These are phyloP conservation scores for Rutilus rutilus DNA, from an alignment of 2,113 vertebrate genomes.

Conservation along the genomic window DNA sequence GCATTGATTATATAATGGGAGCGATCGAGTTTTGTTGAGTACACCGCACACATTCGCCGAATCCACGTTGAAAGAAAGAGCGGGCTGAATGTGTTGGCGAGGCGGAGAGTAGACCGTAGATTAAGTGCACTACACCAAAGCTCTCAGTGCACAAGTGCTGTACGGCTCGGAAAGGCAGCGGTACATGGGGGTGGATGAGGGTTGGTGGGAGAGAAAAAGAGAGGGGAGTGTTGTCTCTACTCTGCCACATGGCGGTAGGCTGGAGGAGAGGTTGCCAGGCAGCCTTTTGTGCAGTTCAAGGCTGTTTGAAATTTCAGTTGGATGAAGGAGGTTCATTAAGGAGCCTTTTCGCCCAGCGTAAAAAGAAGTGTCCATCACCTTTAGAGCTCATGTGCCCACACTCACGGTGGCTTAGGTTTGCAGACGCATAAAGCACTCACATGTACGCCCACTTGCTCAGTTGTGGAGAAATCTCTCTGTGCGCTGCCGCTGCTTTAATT, in stretches of 20 bases:
- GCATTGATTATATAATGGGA: conserved; percentile 26
- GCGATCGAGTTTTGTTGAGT: background rate
- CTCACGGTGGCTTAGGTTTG: conserved; percentile 30
- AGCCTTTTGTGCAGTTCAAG: conserved; percentile 66
- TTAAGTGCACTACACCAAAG: conserved; percentile 27
- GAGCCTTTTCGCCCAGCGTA: conserved; percentile 43
- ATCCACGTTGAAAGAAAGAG: background rate
- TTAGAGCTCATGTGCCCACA: conserved; percentile 41
- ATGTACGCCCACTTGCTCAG: conserved; percentile 21
- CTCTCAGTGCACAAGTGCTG: conserved; percentile 16
- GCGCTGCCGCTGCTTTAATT: background rate
- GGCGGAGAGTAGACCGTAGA: conserved; percentile 4
- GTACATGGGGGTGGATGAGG: conserved; percentile 3
- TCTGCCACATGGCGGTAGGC: conserved; percentile 53
- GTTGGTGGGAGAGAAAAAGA: conserved; percentile 5
- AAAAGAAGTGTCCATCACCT: conserved; percentile 58
- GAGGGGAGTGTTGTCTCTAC: conserved; percentile 49
- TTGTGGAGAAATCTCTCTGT: conserved; percentile 14
- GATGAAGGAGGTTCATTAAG: conserved; percentile 67
- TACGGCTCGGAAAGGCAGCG: background rate
- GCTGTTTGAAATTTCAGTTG: conserved; percentile 63
- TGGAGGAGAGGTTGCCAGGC: conserved; percentile 54
- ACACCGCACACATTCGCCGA: background rate
- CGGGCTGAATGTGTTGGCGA: conserved; percentile 21
- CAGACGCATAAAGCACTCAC: conserved; percentile 12